These are phyloP conservation scores for Pygoscelis adeliae DNA, from an alignment of 2,113 vertebrate species.

Conservation along the genomic window DNA sequence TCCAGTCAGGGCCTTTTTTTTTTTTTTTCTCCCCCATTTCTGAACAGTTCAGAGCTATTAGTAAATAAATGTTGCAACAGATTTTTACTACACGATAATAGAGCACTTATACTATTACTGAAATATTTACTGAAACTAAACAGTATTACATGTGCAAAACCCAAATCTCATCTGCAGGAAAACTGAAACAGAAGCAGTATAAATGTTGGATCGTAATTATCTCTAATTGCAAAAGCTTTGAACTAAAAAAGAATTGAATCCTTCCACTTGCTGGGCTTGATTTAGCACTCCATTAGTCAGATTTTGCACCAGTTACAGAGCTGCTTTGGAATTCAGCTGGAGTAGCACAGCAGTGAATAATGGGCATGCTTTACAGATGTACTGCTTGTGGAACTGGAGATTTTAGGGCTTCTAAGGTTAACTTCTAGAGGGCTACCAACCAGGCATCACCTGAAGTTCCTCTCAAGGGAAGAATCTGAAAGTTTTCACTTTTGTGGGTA, in stretches of 20 bases:
- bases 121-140: conserved; percentile 38
- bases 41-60: conserved; percentile 2
- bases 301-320: conserved; percentile 37
- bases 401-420: conserved; percentile 5
- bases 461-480: not conserved
- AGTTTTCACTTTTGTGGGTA: not conserved
- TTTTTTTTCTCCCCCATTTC: not conserved
- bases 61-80: conserved; percentile 19
- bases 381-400: not conserved
- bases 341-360: conserved; percentile 27
- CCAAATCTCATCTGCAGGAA: conserved; percentile 29
- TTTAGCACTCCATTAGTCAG: conserved; percentile 50
- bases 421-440: not conserved
- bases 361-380: not conserved
- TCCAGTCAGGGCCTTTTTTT: not conserved
- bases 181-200: conserved; percentile 25
- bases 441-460: not conserved
- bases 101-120: conserved; percentile 5
- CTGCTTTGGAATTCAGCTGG: conserved; percentile 42
- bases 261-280: conserved; percentile 39
- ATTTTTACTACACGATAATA: conserved; percentile 19
- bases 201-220: conserved; percentile 11
- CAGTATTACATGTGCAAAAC: conserved; percentile 10
- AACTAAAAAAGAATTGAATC: conserved; percentile 34
- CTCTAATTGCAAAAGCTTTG: conserved; percentile 35